A percentile compares a stretch with the other conserved stretches of the same genome.
Conservation (phyloP, 1,140 invertebrate species). For the Trialeurodes vaporariorum region DNA sequence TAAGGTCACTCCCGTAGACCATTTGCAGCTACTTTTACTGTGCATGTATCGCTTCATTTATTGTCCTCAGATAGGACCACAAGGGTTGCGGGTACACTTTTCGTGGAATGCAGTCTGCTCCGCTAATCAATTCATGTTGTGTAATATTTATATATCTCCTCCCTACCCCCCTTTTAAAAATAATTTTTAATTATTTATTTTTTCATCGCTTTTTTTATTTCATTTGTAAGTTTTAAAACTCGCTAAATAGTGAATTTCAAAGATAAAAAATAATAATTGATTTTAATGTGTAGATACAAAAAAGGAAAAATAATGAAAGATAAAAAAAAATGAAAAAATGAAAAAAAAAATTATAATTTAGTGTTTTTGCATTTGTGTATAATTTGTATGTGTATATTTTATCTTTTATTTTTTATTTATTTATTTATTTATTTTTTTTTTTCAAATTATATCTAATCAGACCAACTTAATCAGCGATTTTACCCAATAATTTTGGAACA, state of each 20-base stretch:
- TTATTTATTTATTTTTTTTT: too few relatives aligned
- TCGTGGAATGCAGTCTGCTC: neutral
- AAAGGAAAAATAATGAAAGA: too few relatives aligned
- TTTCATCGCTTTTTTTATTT: slow-evolving; percentile 1
- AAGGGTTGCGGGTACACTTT: too few relatives aligned
- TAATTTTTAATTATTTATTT: neutral
- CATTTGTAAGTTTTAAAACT: neutral
- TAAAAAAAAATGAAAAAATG: too few relatives aligned
- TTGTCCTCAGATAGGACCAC: neutral
- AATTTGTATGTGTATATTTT: neutral
- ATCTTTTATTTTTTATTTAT: too few relatives aligned
- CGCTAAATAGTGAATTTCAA: neutral
- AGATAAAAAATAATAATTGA: neutral
- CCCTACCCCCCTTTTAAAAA: neutral
- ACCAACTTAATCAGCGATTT: too few relatives aligned
- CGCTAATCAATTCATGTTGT: neutral
- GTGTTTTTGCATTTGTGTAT: neutral
- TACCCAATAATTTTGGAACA: too few relatives aligned
- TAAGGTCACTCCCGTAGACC: neutral
- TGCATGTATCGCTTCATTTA: neutral
- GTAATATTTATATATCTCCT: neutral
- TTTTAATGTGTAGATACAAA: slow-evolving; percentile 1
- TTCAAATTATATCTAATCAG: too few relatives aligned
- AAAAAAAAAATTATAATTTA: neutral
- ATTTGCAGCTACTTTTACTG: neutral